Conservation (phyloP, 2,113 vertebrate species). For the Chloropsis cyanopogon region DNA sequence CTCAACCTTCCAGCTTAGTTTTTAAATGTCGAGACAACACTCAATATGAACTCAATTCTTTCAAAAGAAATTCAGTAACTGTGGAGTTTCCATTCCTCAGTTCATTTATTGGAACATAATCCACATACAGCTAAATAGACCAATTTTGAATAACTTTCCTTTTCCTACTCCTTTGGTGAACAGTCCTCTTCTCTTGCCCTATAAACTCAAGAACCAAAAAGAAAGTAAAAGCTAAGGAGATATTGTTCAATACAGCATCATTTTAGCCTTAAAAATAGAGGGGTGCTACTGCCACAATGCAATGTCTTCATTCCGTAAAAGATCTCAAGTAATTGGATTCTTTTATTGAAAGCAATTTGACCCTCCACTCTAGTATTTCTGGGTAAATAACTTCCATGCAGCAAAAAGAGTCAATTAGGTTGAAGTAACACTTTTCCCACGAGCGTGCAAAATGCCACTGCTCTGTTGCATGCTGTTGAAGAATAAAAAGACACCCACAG, state of each 20-base stretch:
- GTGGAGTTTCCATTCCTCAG: not conserved
- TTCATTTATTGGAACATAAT: not conserved
- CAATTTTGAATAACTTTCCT: not conserved
- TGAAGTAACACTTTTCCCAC: slow-evolving; percentile 28
- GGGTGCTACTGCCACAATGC: not conserved
- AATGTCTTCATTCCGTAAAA: not conserved
- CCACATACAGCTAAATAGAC: not conserved
- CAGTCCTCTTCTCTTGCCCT: not conserved
- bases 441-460: not conserved
- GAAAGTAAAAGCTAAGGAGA: not conserved
- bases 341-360: not conserved
- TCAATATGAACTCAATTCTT: not conserved
- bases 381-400: slow-evolving; percentile 22
- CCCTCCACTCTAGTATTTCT: not conserved
- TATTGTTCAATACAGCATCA: not conserved
- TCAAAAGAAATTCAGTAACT: not conserved
- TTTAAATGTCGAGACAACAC: not conserved
- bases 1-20: not conserved
- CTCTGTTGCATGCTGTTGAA: slow-evolving; percentile 20
- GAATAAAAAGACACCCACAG: slow-evolving; percentile 50
- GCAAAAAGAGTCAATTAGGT: slow-evolving; percentile 24
- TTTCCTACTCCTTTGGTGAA: not conserved
- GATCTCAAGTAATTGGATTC: not conserved
- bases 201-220: not conserved
- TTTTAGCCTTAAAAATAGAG: not conserved